These are phyloP conservation scores for Drosophila mettleri DNA, from an alignment of 2,888 invertebrate species.

Conservation along the genomic window DNA sequence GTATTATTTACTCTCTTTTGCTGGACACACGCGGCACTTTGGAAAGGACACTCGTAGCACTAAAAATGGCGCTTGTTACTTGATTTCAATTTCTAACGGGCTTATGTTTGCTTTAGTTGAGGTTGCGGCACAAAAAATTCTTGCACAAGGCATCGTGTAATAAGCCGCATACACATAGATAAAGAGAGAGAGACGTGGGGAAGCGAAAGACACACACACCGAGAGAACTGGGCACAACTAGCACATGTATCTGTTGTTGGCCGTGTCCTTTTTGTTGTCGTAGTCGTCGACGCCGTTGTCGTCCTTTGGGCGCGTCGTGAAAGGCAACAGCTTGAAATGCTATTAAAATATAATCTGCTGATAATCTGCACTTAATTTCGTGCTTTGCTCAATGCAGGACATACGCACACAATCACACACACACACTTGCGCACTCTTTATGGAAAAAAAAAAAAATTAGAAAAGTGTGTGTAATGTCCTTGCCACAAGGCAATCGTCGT, in stretches of 20 bases:
- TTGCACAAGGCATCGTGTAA: slow-evolving; percentile 56
- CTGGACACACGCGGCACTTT: slow-evolving; percentile 34
- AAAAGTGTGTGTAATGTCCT: slow-evolving; percentile 27
- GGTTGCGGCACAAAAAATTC: slow-evolving; percentile 23
- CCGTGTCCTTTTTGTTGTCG: slow-evolving; percentile 32
- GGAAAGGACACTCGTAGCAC: slow-evolving; percentile 41
- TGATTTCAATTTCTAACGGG: slow-evolving; percentile 68
- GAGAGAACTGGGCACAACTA: slow-evolving; percentile 14
- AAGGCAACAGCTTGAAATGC: slow-evolving; percentile 81
- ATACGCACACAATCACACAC: slow-evolving; percentile 5
- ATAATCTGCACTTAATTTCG: slow-evolving; percentile 81
- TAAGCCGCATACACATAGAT: slow-evolving; percentile 59
- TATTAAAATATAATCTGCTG: slow-evolving; percentile 82
- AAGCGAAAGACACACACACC: slow-evolving; percentile 5
- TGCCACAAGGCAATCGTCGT: slow-evolving; percentile 49
- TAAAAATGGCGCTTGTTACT: slow-evolving; percentile 46
- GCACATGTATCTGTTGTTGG: slow-evolving; percentile 47
- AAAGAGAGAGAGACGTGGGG: too few species aligned
- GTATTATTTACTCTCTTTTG: slow-evolving; percentile 3
- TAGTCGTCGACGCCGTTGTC: slow-evolving; percentile 14
- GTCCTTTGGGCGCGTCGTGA: slow-evolving; percentile 44
- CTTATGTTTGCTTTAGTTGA: slow-evolving; percentile 51
- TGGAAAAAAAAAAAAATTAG: slow-evolving; percentile 1
- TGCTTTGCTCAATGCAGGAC: slow-evolving; percentile 57
- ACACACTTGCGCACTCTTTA: not conserved